Conservation (phyloP, 2,113 vertebrate genomes). For the Oriolus oriolus region DNA sequence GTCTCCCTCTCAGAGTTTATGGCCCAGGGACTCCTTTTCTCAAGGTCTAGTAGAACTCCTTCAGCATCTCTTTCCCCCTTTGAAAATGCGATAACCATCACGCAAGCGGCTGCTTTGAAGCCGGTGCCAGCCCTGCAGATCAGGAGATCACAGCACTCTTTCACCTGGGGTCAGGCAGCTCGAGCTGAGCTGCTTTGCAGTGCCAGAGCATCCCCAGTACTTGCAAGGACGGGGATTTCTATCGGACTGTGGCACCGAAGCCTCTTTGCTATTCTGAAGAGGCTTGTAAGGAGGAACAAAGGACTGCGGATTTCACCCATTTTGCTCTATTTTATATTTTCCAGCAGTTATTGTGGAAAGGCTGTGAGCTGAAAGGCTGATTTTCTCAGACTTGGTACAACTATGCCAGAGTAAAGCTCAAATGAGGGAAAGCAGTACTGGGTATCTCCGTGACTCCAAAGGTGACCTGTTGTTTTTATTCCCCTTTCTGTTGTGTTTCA, state of each 20-base stretch:
- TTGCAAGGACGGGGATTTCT: neutral
- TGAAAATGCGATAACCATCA: neutral
- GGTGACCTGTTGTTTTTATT: constrained; percentile 17
- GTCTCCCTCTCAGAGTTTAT: neutral
- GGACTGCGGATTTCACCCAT: neutral
- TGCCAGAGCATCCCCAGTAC: neutral
- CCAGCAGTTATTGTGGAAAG: neutral
- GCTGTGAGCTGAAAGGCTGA: neutral
- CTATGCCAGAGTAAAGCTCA: neutral
- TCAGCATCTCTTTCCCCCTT: neutral
- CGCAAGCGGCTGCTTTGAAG: neutral
- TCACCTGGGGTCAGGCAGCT: constrained; percentile 23
- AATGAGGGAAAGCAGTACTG: neutral
- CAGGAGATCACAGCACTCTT: constrained; percentile 22
- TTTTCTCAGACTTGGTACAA: neutral
- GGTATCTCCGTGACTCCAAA: neutral
- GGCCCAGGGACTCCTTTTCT: constrained; percentile 18
- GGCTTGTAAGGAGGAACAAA: neutral
- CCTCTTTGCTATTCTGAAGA: constrained; percentile 30
- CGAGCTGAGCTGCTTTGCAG: neutral
- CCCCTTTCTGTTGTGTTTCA: neutral
- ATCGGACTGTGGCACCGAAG: neutral
- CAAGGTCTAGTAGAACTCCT: constrained; percentile 18
- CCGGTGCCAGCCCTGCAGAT: neutral
- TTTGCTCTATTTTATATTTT: neutral